Base-by-base conservation (phyloP, 2,113 vertebrate genomes). In the Seriola quinqueradiata region DNA sequence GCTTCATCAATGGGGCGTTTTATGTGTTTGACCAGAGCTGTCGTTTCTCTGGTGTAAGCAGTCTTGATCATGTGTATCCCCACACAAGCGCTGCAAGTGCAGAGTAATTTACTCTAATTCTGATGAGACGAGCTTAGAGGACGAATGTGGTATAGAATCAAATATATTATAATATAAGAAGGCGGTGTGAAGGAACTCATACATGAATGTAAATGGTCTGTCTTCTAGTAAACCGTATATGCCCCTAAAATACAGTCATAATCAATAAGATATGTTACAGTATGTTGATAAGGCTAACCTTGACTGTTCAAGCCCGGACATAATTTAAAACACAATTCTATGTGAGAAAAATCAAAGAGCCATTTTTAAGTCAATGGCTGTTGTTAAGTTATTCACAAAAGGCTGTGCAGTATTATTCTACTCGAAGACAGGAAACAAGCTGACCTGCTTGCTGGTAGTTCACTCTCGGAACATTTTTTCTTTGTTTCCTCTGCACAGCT, bases 401-500 rank as follows among this genome's bases (percentile, higher is more conserved):
- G 2, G 36, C 50, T 79, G 3, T 10, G 44, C 61, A 28, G 34
- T 2, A 50, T 57, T 36, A 25, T 67, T 38, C 17, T 5, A 8
- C 13, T 7, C 2, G 9, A 54, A 36, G 17, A 38, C 40, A 16
- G 58, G 60, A 69, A 8, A 73, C n/a, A 63, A 42, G 4, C 54
- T 60, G 32, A 69, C 63, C 64, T 61, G 32, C 58, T 42, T 74
- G 16, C 32, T 10, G 5, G 28, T 70, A 36, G 17, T 77, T 71
- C 25, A 32, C 19, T 65, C 28, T 58, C n/a, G 23, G 3, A 21
- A 23, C 23, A 19, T 36, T 25, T 38, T 60, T 38, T 48, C 28
- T 32, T 60, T 83, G 32, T 69, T 57, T 54, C 17, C 16, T 36
- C n/a, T 50, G 17, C 66, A 66, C n/a, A 57, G 77, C 21, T 38